phyloP scores from a whole-genome alignment of 2,797 vertebrate species.

The Pristis pectinata region DNA sequence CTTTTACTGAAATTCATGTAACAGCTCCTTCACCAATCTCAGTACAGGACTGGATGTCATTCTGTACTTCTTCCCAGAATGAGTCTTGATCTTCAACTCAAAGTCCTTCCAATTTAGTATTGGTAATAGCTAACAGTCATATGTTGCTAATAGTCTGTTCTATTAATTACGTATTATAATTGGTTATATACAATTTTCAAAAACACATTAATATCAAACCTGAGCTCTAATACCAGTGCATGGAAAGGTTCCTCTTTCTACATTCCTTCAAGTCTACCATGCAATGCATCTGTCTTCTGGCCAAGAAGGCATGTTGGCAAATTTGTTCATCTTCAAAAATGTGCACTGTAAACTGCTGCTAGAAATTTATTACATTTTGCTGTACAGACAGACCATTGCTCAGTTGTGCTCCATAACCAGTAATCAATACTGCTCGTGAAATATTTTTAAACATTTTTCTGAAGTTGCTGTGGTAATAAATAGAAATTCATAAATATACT shows the following conservation, averaged over 20 bases:
- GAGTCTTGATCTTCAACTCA: neutral
- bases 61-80: neutral
- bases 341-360: neutral
- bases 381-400: neutral
- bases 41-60: neutral
- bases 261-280: neutral
- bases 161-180: neutral
- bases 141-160: neutral
- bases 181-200: neutral
- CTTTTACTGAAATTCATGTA: too few relatives aligned
- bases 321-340: neutral
- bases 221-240: neutral
- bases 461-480: neutral
- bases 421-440: constrained; percentile 6
- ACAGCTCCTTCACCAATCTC: neutral
- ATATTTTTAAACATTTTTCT: neutral
- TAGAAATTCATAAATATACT: neutral
- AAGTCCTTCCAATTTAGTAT: neutral
- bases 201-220: neutral
- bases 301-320: neutral
- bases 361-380: neutral
- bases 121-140: neutral
- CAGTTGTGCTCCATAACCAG: neutral
- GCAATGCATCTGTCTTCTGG: neutral
- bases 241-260: too few relatives aligned